Conservation (phyloP, 2,888 invertebrate species). For the Orgyia antiqua region DNA sequence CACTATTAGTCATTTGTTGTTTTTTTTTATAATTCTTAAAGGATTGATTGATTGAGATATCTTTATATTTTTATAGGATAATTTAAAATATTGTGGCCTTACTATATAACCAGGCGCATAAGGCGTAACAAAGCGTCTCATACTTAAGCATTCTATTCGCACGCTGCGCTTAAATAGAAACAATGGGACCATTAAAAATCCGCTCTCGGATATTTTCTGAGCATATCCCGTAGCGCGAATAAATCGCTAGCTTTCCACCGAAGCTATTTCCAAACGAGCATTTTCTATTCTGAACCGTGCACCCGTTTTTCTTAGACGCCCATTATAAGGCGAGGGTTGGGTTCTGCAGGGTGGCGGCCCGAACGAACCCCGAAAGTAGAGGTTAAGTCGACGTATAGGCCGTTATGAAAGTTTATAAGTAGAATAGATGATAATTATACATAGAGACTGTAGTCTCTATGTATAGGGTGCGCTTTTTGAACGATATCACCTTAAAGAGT, state of each 20-base stretch:
- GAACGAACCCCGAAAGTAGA: conserved; percentile 59
- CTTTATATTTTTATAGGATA: too few relatives aligned
- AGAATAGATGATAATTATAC: conserved; percentile 77
- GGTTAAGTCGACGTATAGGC: conserved; percentile 77
- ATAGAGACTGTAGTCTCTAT: conserved; percentile 66
- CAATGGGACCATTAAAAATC: conserved; percentile 76
- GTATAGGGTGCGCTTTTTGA: conserved; percentile 67
- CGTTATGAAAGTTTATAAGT: conserved; percentile 78
- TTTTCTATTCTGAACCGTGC: conserved; percentile 76
- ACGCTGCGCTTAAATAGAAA: conserved; percentile 74
- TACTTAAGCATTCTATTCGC: conserved; percentile 73
- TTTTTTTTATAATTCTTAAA: too few relatives aligned
- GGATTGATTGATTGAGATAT: too few relatives aligned
- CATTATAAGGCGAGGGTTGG: conserved; percentile 66
- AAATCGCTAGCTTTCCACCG: conserved; percentile 77
- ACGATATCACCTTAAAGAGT: conserved; percentile 61
- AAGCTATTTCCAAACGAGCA: conserved; percentile 76
- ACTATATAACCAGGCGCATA: too few relatives aligned
- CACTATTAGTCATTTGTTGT: too few relatives aligned
- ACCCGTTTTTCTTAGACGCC: conserved; percentile 77
- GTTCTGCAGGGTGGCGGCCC: conserved; percentile 31
- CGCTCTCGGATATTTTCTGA: conserved; percentile 74
- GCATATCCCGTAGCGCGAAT: conserved; percentile 73
- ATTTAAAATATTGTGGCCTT: too few relatives aligned
- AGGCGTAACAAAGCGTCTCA: conserved; percentile 23